phyloP scores from a whole-genome alignment of 2,888 invertebrate genomes.

The Petrolisthes cinctipes region DNA sequence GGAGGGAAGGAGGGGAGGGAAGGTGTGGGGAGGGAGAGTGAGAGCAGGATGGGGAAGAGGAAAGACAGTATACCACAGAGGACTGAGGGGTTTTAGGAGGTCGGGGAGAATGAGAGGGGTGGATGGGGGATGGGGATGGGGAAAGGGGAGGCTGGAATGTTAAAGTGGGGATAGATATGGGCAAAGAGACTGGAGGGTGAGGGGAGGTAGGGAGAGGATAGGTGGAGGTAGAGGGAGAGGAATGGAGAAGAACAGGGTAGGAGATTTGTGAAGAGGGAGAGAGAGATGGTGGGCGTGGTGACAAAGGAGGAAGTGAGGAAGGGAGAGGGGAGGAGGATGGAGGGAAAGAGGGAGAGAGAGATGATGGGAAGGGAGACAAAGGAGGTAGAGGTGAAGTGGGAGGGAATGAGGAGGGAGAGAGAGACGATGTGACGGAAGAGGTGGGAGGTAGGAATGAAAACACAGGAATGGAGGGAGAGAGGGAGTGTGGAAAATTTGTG shows the following conservation, averaged over 20 bases:
- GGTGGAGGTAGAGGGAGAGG: neutral
- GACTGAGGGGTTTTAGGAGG: neutral
- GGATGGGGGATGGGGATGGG: neutral
- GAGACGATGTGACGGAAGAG: neutral
- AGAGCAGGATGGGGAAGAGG: too few species aligned
- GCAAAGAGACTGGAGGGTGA: neutral
- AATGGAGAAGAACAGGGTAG: neutral
- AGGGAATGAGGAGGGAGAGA: neutral
- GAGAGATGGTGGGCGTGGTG: neutral
- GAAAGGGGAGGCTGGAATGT: neutral
- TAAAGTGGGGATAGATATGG: neutral
- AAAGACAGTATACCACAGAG: neutral
- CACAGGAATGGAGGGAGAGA: neutral
- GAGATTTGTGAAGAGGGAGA: neutral
- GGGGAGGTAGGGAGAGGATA: neutral
- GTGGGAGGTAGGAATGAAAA: constrained; percentile 27
- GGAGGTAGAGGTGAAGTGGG: neutral
- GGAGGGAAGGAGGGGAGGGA: constrained; percentile 23
- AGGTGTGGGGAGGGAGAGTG: neutral
- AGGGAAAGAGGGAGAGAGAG: neutral
- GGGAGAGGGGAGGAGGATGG: constrained; percentile 11
- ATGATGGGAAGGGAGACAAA: neutral
- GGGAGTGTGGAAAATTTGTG: neutral
- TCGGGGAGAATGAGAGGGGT: neutral
- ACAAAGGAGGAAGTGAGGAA: neutral